Evolutionary conservation across 1,140 invertebrate species (phyloP).

Genomic region (Euschistus heros): DNA sequence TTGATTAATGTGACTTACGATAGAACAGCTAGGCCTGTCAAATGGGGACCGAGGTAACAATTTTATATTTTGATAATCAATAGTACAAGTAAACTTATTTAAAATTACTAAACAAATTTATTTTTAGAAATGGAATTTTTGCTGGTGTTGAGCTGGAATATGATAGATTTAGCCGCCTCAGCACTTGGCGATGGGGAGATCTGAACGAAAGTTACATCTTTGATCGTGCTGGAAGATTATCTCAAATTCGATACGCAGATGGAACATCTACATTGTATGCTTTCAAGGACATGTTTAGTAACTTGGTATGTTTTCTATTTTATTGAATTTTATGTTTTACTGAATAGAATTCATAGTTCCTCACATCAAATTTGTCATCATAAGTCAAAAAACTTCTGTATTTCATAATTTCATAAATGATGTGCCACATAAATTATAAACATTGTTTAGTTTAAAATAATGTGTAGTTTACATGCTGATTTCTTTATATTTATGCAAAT

Average conservation of each 20-base stretch:
- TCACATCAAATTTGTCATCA: too few species aligned
- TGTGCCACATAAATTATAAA: too few species aligned
- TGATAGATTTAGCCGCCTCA: slow-evolving; percentile 79
- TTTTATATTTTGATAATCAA: neutral
- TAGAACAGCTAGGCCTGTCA: slow-evolving; percentile 73
- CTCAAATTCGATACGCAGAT: slow-evolving; percentile 79
- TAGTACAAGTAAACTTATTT: neutral
- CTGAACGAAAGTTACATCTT: slow-evolving; percentile 79
- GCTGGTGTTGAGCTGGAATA: slow-evolving; percentile 84
- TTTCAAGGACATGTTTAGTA: slow-evolving; percentile 80
- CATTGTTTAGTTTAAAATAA: too few species aligned
- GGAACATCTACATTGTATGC: slow-evolving; percentile 74
- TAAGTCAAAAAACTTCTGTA: too few species aligned
- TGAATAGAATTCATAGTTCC: too few species aligned
- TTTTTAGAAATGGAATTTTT: slow-evolving; percentile 55
- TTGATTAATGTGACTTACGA: slow-evolving; percentile 88
- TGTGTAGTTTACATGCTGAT: too few species aligned
- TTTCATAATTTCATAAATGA: too few species aligned
- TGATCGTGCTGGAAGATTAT: slow-evolving; percentile 71
- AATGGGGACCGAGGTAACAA: slow-evolving; percentile 66
- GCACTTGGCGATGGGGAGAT: slow-evolving; percentile 85
- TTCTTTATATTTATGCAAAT: too few species aligned
- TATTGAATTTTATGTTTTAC: neutral
- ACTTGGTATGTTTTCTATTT: slow-evolving; percentile 44
- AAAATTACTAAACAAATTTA: slow-evolving; percentile 3